These are phyloP conservation scores for Passerina amoena DNA, from an alignment of 2,113 vertebrate genomes.

Conservation along the genomic window DNA sequence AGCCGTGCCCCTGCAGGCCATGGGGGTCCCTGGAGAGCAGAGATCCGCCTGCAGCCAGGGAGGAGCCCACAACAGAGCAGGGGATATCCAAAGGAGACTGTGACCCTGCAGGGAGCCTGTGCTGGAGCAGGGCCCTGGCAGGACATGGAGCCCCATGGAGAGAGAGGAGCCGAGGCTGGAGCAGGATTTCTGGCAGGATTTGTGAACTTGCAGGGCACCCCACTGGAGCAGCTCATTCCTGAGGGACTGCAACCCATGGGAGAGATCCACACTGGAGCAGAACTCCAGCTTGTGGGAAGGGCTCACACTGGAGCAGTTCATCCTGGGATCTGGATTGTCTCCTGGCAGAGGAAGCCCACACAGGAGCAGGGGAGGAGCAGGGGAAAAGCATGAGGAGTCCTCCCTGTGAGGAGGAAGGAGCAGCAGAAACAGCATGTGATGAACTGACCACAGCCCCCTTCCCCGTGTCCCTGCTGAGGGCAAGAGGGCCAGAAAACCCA, in stretches of 20 bases:
- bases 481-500: background rate
- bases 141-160: background rate
- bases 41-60: background rate
- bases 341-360: background rate
- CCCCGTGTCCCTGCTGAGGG: background rate
- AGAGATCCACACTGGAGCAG: too few relatives aligned
- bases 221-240: background rate
- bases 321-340: background rate
- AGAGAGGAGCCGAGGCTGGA: fast-evolving
- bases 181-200: background rate
- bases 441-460: background rate
- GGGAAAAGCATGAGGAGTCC: background rate
- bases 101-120: background rate
- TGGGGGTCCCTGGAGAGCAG: background rate
- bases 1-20: background rate
- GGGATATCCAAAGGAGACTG: background rate
- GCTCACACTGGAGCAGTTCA: background rate
- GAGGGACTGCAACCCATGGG: fast-evolving
- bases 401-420: background rate
- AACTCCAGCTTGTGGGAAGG: background rate
- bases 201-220: background rate
- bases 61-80: background rate
- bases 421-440: too few relatives aligned
- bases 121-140: background rate
- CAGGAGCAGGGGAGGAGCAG: background rate